These are phyloP conservation scores for Tigriopus japonicus DNA, from an alignment of 1,140 invertebrate species.

Conservation along the genomic window DNA sequence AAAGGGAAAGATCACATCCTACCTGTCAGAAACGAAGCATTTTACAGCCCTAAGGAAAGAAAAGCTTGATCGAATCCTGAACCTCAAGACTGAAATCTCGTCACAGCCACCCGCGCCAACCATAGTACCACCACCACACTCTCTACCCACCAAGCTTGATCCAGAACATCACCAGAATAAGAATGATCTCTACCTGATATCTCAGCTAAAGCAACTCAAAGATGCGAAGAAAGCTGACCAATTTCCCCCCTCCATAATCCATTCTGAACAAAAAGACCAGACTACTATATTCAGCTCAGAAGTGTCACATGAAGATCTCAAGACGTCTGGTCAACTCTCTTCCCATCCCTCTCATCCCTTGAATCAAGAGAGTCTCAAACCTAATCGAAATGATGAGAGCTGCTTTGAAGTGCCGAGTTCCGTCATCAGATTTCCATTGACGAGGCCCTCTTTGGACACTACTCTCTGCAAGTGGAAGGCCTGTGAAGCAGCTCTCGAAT, in stretches of 20 bases:
- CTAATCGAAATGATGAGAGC: not conserved
- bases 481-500: not conserved
- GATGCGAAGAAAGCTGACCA: too few relatives aligned
- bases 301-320: not conserved
- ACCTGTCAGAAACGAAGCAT: conserved; percentile 5
- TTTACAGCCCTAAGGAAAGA: conserved; percentile 1
- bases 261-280: too few relatives aligned
- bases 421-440: conserved; percentile 1
- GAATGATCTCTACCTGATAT: not conserved
- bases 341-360: not conserved
- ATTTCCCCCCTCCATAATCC: too few relatives aligned
- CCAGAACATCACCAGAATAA: not conserved
- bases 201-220: not conserved
- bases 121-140: not conserved
- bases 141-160: not conserved
- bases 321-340: not conserved
- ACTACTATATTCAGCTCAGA: not conserved
- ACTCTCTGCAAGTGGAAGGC: not conserved
- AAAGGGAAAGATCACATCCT: conserved; percentile 1
- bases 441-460: not conserved
- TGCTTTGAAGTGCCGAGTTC: conserved; percentile 2
- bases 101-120: not conserved
- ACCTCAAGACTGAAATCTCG: not conserved
- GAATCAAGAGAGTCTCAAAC: not conserved
- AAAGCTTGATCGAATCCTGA: conserved; percentile 1